A percentile compares a stretch with the other conserved stretches of the same genome.
Conservation (phyloP, 2,888 invertebrate species). For the Drosophila buzzatii region DNA sequence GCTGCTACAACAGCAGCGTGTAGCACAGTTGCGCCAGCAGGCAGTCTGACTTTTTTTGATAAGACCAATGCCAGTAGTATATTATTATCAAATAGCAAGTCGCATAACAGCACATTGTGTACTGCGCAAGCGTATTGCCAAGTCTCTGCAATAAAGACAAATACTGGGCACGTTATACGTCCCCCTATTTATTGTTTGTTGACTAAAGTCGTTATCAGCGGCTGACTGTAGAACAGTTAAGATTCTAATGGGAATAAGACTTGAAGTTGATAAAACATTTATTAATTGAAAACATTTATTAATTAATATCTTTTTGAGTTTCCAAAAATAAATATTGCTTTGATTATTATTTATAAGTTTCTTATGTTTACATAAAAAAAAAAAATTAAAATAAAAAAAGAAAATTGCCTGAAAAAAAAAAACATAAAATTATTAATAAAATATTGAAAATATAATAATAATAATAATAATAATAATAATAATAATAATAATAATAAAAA, state of each 20-base stretch:
- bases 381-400: too few relatives aligned
- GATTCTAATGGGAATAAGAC: not conserved
- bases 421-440: too few relatives aligned
- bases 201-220: not conserved
- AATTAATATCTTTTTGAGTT: too few relatives aligned
- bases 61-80: constrained; percentile 23
- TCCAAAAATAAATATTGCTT: too few relatives aligned
- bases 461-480: too few relatives aligned
- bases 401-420: too few relatives aligned
- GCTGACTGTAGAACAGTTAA: not conserved
- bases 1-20: constrained; percentile 38
- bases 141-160: constrained; percentile 13
- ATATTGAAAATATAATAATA: too few relatives aligned
- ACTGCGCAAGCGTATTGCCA: constrained; percentile 60
- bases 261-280: too few relatives aligned
- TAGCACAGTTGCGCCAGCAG: constrained; percentile 46
- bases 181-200: not conserved
- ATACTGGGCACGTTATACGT: constrained; percentile 41
- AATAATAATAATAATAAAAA: too few relatives aligned
- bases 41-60: constrained; percentile 20
- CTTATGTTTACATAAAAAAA: too few relatives aligned
- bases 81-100: not conserved
- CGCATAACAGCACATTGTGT: not conserved
- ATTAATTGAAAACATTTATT: not conserved
- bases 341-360: too few relatives aligned